phyloP scores from a whole-genome alignment of 92 coral and sea anemone genomes.

The Parazoanthus swiftii region DNA sequence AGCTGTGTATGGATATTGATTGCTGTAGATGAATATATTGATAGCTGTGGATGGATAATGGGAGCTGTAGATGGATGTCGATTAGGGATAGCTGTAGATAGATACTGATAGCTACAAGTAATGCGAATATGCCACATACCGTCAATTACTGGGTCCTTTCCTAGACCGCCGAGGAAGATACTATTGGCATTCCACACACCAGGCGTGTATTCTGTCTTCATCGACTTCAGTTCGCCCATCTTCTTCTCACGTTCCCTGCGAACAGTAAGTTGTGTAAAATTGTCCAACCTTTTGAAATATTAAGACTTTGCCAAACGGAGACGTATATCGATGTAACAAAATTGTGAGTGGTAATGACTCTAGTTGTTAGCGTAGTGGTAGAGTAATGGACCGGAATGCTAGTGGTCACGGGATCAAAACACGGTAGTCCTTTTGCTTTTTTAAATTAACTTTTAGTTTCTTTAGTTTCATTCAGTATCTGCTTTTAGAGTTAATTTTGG shows the following conservation, averaged over 20 bases:
- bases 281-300: not conserved
- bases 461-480: too few species aligned
- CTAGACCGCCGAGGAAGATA: conserved; percentile 92
- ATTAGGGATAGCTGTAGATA: not conserved
- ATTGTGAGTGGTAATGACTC: too few species aligned
- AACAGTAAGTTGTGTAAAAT: not conserved
- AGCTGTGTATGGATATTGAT: not conserved
- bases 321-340: too few species aligned
- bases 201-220: conserved; percentile 71
- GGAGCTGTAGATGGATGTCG: not conserved
- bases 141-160: conserved; percentile 84
- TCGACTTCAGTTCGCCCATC: conserved; percentile 66
- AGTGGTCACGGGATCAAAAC: too few species aligned
- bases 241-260: conserved; percentile 79
- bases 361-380: too few species aligned
- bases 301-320: too few species aligned
- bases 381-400: too few species aligned
- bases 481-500: too few species aligned
- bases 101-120: not conserved
- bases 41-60: not conserved
- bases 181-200: conserved; percentile 95
- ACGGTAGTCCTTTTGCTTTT: too few species aligned
- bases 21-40: not conserved
- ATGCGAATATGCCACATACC: conserved; percentile 49
- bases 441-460: too few species aligned